Base-by-base conservation (phyloP, 2,113 vertebrate species). In the Emydura subglobosa region DNA sequence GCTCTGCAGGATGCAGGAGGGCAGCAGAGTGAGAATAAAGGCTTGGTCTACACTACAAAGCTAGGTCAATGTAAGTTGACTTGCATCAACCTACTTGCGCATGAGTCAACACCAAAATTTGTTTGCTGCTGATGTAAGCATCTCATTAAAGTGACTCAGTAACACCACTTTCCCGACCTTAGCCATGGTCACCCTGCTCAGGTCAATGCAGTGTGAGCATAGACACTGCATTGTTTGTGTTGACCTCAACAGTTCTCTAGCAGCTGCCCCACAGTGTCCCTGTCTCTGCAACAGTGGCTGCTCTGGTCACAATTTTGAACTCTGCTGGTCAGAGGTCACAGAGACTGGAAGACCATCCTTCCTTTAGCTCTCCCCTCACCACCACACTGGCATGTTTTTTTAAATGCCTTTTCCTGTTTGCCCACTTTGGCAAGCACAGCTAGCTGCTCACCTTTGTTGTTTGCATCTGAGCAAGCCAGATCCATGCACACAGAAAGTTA, bases 1-100 rank as follows among this genome's bases (percentile, higher is more conserved):
- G 31, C 10, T 86, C 53, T 87, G 61, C 85, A 94, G 80, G 88
- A 42, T 92, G 85, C 51, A 93, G 90, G 86, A 92, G 29, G n/a
- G 83, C 29, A 61, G 14, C 61, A 65, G 6, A 65, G 31, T 61
- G 29, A 61, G 29, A 55, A 55, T 42, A 89, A 89, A 89, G 81
- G 31, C 31, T 13, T 17, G 61, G 31, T 65, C 61, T 65, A 65
- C 27, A 31, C 29, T 34, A 29, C 61, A 34, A 65, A 65, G 31
- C 14, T 17, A 65, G 14, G 31, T 16, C 16, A 14, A 34, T 34
- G 31, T 34, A 34, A 17, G 31, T 34, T 5, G 27, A 29, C 59
- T 61, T 61, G 59, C 59, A 61, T 34, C 29, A 31, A 31, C 29
- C 12, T 31, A 61, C 29, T 61, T 65, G 31, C 12, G 31, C 61